Evolutionary conservation across 2,888 invertebrate genomes (phyloP).

Genomic region (Lacanobia oleracea): DNA sequence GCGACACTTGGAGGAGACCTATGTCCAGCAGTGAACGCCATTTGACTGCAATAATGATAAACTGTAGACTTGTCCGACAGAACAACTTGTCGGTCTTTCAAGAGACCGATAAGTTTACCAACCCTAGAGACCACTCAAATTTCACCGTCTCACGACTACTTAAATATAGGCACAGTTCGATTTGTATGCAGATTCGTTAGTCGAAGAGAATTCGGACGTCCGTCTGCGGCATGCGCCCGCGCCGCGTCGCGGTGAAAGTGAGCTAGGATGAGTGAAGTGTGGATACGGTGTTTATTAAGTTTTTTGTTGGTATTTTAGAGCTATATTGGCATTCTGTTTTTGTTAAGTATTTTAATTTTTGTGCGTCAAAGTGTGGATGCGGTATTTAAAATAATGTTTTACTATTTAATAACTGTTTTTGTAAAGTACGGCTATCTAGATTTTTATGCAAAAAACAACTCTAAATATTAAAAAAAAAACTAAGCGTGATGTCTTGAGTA

Average conservation of each 20-base stretch:
- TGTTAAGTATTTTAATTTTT: background rate
- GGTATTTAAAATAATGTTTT: too few species aligned
- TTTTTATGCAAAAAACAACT: too few species aligned
- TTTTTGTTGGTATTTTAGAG: slow-evolving; percentile 7
- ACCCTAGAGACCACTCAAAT: slow-evolving; percentile 19
- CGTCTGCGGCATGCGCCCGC: slow-evolving; percentile 34
- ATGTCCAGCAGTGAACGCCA: background rate
- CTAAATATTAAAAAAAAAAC: too few species aligned
- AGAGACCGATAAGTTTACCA: background rate
- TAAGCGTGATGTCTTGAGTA: too few species aligned
- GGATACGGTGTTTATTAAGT: slow-evolving; percentile 53
- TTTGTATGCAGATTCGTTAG: slow-evolving; percentile 63
- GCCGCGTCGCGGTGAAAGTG: slow-evolving; percentile 59
- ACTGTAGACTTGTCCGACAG: too few species aligned
- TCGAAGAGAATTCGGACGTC: slow-evolving; percentile 54
- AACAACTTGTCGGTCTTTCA: background rate
- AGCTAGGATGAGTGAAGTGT: slow-evolving; percentile 29
- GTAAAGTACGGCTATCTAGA: background rate
- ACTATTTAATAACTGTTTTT: background rate
- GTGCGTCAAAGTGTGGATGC: background rate
- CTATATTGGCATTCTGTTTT: background rate
- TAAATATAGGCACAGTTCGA: slow-evolving; percentile 50
- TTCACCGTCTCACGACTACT: slow-evolving; percentile 47
- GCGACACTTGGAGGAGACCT: background rate
- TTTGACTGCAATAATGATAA: background rate